phyloP scores from a whole-genome alignment of 2,797 vertebrate genomes.

The Micropoecilia bifurca region DNA sequence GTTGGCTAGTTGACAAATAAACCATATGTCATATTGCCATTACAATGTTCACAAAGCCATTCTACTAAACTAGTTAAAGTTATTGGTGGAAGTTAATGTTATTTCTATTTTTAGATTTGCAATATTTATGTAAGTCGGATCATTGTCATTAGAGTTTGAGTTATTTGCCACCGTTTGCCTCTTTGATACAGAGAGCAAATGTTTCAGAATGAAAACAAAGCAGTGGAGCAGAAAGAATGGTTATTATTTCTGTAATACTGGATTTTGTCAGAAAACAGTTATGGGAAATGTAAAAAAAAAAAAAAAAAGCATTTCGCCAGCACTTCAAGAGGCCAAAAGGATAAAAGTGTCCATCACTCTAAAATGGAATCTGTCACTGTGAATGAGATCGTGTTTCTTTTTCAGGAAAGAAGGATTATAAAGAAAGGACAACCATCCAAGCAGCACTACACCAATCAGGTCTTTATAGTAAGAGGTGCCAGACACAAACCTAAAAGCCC shows the following conservation, averaged over 20 bases:
- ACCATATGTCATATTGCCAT: not conserved
- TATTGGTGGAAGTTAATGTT: not conserved
- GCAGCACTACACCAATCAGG: slow-evolving; percentile 9
- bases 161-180: not conserved
- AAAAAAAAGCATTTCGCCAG: not conserved
- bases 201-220: not conserved
- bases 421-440: slow-evolving; percentile 7
- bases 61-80: not conserved
- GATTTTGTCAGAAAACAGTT: not conserved
- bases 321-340: not conserved
- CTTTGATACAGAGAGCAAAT: not conserved
- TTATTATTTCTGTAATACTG: not conserved
- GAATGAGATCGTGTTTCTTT: slow-evolving; percentile 6
- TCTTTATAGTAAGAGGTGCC: slow-evolving; percentile 5
- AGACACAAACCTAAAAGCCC: slow-evolving; percentile 10
- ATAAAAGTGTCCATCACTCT: slow-evolving; percentile 4
- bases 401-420: slow-evolving; percentile 1
- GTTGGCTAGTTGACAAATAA: not conserved
- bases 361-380: not conserved
- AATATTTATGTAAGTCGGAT: not conserved
- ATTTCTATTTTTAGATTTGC: not conserved
- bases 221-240: not conserved
- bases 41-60: not conserved
- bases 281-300: not conserved
- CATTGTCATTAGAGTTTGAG: no score